phyloP scores from a whole-genome alignment of 2,888 invertebrate species.

The Lycia hirtaria region DNA sequence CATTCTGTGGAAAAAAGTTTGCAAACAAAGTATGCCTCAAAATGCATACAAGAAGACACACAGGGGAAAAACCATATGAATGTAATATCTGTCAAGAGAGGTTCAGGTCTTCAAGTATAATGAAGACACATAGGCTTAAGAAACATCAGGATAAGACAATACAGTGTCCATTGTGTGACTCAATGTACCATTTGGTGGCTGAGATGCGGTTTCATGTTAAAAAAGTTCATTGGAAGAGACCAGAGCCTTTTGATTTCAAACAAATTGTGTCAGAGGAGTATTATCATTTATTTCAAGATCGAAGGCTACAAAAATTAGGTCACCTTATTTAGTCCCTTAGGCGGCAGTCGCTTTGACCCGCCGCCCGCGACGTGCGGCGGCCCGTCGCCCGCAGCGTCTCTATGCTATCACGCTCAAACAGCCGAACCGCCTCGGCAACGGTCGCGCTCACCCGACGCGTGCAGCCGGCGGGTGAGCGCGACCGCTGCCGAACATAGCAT shows the following conservation, averaged over 20 bases:
- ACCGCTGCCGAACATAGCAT: too few relatives aligned
- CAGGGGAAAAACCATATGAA: slow-evolving; percentile 56
- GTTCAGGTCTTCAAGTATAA: slow-evolving; percentile 58
- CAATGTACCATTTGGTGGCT: slow-evolving; percentile 54
- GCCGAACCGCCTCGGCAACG: too few relatives aligned
- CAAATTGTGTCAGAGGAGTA: slow-evolving; percentile 46
- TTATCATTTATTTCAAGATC: slow-evolving; percentile 46
- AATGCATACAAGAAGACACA: slow-evolving; percentile 59
- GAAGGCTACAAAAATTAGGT: slow-evolving; percentile 27
- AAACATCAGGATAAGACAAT: slow-evolving; percentile 58
- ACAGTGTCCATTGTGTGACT: slow-evolving; percentile 55
- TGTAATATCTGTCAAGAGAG: slow-evolving; percentile 57
- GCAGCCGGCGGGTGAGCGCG: too few relatives aligned
- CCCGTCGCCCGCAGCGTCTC: too few relatives aligned
- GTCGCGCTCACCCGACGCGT: too few relatives aligned
- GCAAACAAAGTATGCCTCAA: slow-evolving; percentile 57
- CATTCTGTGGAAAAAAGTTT: slow-evolving; percentile 53
- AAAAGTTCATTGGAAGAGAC: slow-evolving; percentile 58
- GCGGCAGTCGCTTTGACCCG: too few relatives aligned
- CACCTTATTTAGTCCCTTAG: slow-evolving; percentile 4
- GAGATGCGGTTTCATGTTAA: slow-evolving; percentile 62
- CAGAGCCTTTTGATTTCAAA: slow-evolving; percentile 54
- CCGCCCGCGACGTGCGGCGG: too few relatives aligned
- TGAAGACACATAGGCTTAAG: slow-evolving; percentile 57
- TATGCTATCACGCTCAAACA: too few relatives aligned